Evolutionary conservation across 2,113 vertebrate species (phyloP), one percentile per base, ranked within the genome.

Genomic region (Cyanoderma ruficeps): DNA sequence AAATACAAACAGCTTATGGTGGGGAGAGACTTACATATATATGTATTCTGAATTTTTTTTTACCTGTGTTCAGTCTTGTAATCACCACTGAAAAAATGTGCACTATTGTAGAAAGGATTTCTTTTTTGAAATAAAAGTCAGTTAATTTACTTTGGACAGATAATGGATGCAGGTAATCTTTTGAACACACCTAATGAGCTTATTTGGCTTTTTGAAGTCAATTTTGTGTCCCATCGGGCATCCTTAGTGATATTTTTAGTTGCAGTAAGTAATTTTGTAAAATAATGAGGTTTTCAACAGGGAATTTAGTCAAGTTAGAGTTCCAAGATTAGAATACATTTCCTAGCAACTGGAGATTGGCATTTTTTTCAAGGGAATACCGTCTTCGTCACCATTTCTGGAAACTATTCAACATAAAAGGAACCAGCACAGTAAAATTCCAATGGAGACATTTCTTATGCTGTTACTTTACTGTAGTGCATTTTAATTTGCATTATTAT

Each of bases 121-220:
- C 42, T 83, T 9, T 17, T 83, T 89, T 78, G 79, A 85, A 79
- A 35, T 57, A 93, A 72, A 89, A 93, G 44, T 76, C 42, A 65
- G 22, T 76, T 91, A 92, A 71, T 85, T 87, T 87, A 61, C 59
- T 92, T 89, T 42, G n/a, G 87, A 42, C 20, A 75, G 50, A 70
- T 88, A 87, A 90, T 87, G 41, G 42, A 63, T 87, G 42, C 27
- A 83, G 39, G 39, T 88, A 69, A 23, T 93, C 50, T 88, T 97
- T 44, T 93, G 71, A 88, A 86, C 50, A 56, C 14, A 80, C 52
- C 59, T 90, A 88, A 93, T 93, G 71, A 85, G 39, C 11, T 86
- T 83, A 74, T 77, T 68, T 86, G 68, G 19, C n/a, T 83, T 88
- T 96, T 96, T 93, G 59, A 93, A 94, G 75, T 85, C 55, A 67